These are phyloP conservation scores for Drosophila subsilvestris DNA, from an alignment of 2,888 invertebrate genomes.

Conservation along the genomic window DNA sequence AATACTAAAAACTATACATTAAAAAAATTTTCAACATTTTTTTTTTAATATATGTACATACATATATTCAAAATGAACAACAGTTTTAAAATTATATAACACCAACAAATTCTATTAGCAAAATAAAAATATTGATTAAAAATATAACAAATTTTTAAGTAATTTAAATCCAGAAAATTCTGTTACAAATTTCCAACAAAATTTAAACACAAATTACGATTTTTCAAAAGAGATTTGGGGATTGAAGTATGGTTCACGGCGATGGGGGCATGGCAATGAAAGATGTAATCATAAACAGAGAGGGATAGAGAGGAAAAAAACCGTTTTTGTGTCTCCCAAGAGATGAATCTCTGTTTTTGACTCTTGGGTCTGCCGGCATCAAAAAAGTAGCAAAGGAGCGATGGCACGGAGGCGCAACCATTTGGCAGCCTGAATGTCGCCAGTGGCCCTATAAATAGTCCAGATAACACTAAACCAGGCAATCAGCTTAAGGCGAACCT, in stretches of 20 bases:
- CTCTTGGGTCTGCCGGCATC: slow-evolving; percentile 9
- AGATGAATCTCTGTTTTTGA: not conserved
- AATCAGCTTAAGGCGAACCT: slow-evolving; percentile 50
- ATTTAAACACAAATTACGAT: not conserved
- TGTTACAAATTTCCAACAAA: not conserved
- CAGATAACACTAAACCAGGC: slow-evolving; percentile 47
- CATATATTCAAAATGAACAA: not conserved
- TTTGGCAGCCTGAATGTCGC: slow-evolving; percentile 58
- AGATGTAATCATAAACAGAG: not conserved
- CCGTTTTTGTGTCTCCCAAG: not conserved
- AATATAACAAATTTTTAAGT: too few species aligned
- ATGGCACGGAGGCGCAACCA: slow-evolving; percentile 6
- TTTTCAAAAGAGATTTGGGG: not conserved
- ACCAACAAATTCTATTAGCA: not conserved
- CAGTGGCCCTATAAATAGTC: slow-evolving; percentile 64
- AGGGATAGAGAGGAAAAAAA: not conserved
- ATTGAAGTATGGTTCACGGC: not conserved
- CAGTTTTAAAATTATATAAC: slow-evolving; percentile 22
- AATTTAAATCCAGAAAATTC: slow-evolving; percentile 13
- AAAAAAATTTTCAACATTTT: too few species aligned
- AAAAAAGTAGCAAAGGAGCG: slow-evolving; percentile 12
- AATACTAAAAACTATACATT: not conserved
- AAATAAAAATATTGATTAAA: too few species aligned
- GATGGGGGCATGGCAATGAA: not conserved
- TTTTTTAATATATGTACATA: too few species aligned